A percentile compares a stretch with the other conserved stretches of the same genome.
Conservation (phyloP, 2,797 vertebrate genomes). For the Perdix hodgsoniae region DNA sequence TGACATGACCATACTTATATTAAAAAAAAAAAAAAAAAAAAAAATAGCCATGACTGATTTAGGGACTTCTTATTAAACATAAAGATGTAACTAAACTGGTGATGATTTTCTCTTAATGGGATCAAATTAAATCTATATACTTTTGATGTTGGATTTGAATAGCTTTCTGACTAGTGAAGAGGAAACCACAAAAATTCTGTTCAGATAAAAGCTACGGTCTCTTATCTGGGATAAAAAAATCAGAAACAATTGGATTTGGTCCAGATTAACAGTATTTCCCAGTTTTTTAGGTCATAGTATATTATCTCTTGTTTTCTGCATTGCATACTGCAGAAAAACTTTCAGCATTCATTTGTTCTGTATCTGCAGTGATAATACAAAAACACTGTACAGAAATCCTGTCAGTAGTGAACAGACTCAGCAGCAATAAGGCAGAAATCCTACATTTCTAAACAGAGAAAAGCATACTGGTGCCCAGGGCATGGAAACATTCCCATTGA, state of each 20-base stretch:
- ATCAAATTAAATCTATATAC: neutral
- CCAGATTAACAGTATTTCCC: neutral
- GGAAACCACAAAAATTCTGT: neutral
- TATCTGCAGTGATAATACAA: neutral
- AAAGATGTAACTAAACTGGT: neutral
- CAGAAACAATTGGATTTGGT: neutral
- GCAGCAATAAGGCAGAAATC: neutral
- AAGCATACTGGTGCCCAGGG: neutral
- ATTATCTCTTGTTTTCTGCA: neutral
- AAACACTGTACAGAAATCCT: neutral
- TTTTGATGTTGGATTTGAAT: neutral
- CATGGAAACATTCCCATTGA: neutral
- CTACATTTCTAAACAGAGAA: neutral
- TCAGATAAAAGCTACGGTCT: neutral
- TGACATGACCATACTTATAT: neutral
- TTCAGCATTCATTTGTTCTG: neutral
- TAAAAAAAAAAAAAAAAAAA: neutral
- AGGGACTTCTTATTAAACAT: neutral
- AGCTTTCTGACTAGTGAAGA: neutral
- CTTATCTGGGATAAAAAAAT: neutral
- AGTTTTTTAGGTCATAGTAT: neutral
- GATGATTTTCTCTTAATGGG: neutral
- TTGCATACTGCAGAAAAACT: neutral
- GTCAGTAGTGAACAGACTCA: neutral
- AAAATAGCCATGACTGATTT: neutral